Evolutionary conservation across 2,888 invertebrate species (phyloP).

Genomic region (Drosophila tanythrix): DNA sequence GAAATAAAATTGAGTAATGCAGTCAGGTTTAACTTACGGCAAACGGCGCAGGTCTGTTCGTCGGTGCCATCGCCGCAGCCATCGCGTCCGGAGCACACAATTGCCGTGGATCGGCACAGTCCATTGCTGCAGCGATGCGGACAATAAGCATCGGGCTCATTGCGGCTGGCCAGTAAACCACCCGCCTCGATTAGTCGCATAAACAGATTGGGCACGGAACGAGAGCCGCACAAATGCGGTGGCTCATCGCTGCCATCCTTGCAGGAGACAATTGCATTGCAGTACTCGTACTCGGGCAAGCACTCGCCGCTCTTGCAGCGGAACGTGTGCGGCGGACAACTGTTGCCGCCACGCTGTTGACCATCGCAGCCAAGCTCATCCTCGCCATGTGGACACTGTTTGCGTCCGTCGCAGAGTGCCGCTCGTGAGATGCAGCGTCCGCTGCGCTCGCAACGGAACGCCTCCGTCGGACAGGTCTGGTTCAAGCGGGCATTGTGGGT

Average conservation of each 20-base stretch:
- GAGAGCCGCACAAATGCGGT: slow-evolving; percentile 89
- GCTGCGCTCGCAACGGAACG: slow-evolving; percentile 89
- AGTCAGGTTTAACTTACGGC: slow-evolving; percentile 89
- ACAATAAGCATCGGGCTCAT: slow-evolving; percentile 86
- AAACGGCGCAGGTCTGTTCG: slow-evolving; percentile 93
- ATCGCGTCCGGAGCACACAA: slow-evolving; percentile 95
- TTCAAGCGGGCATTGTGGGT: slow-evolving; percentile 85
- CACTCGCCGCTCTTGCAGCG: slow-evolving; percentile 94
- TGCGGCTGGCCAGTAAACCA: slow-evolving; percentile 70
- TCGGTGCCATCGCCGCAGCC: slow-evolving; percentile 97
- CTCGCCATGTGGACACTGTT: slow-evolving; percentile 91
- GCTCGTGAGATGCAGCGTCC: slow-evolving; percentile 92
- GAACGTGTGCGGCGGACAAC: slow-evolving; percentile 92
- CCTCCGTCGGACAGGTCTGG: slow-evolving; percentile 88
- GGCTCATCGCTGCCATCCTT: slow-evolving; percentile 96
- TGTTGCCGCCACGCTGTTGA: slow-evolving; percentile 85
- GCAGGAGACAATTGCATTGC: slow-evolving; percentile 94
- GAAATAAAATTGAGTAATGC: no score
- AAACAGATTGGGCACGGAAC: slow-evolving; percentile 84
- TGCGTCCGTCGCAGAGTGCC: slow-evolving; percentile 91
- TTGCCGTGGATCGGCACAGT: slow-evolving; percentile 94
- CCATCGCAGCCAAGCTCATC: slow-evolving; percentile 90
- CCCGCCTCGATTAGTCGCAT: slow-evolving; percentile 82
- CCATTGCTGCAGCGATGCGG: slow-evolving; percentile 95
- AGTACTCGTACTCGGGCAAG: slow-evolving; percentile 95